phyloP scores from a whole-genome alignment of 2,113 vertebrate genomes.

The Gorilla gorilla region DNA sequence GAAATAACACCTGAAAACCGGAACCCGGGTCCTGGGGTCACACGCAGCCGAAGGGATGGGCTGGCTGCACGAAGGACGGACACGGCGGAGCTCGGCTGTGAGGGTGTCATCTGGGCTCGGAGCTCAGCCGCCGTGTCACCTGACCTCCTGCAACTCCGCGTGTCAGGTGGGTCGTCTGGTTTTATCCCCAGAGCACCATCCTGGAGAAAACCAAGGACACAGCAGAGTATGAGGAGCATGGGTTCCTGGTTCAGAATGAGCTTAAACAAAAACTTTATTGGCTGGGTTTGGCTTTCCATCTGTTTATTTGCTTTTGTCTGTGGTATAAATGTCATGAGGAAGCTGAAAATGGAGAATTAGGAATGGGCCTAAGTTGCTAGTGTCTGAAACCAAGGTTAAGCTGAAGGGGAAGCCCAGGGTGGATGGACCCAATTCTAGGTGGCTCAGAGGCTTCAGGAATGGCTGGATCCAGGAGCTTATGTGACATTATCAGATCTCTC shows the following conservation, averaged over 20 bases:
- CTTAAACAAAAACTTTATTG: neutral
- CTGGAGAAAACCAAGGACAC: fast-evolving
- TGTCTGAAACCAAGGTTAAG: neutral
- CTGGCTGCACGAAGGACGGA: fast-evolving
- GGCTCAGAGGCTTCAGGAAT: neutral
- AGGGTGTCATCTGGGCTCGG: neutral
- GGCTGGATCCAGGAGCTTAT: neutral
- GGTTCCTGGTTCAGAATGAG: neutral
- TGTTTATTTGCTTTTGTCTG: neutral
- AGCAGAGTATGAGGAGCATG: neutral
- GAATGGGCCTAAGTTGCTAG: neutral
- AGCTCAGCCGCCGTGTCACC: neutral
- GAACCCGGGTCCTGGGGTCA: neutral
- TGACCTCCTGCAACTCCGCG: neutral
- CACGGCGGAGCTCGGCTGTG: fast-evolving
- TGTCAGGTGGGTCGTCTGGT: neutral
- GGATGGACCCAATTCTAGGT: too few species aligned
- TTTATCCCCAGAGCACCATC: neutral
- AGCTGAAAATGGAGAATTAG: neutral
- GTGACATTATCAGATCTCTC: neutral
- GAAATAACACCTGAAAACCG: neutral
- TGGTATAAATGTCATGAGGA: neutral
- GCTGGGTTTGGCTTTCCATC: neutral
- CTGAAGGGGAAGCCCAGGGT: neutral
- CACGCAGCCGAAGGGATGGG: fast-evolving